These are phyloP conservation scores for Temnothorax curvispinosus DNA, from an alignment of 1,140 invertebrate genomes.

Conservation along the genomic window DNA sequence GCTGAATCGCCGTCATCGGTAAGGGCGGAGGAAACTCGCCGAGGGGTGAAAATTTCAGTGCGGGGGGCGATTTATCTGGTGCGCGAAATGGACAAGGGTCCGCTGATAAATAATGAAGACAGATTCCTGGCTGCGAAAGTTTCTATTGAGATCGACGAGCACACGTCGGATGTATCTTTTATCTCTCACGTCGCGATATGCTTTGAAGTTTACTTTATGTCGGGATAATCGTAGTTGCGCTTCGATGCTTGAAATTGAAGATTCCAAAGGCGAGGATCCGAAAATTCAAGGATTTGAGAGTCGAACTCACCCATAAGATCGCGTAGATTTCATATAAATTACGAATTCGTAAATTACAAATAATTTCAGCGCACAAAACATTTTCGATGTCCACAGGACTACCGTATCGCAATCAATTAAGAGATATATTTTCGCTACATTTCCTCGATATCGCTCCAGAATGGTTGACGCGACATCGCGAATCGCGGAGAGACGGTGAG, in stretches of 20 bases:
- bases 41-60: neutral
- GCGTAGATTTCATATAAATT: neutral
- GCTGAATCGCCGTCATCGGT: neutral
- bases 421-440: neutral
- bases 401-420: neutral
- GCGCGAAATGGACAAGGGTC: neutral
- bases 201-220: neutral
- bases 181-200: neutral
- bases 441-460: neutral
- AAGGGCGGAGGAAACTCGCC: constrained; percentile 19
- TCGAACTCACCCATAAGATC: too few species aligned
- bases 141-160: constrained; percentile 31
- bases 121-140: neutral
- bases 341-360: neutral
- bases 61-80: neutral
- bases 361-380: neutral
- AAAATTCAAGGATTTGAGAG: neutral
- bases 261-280: too few species aligned
- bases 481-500: neutral
- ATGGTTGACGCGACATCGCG: neutral
- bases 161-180: neutral
- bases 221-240: neutral
- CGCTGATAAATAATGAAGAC: constrained; percentile 30
- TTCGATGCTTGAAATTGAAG: neutral
- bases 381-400: neutral